Evolutionary conservation across 2,113 vertebrate genomes (phyloP).

Genomic region (cattle (Bos taurus)): DNA sequence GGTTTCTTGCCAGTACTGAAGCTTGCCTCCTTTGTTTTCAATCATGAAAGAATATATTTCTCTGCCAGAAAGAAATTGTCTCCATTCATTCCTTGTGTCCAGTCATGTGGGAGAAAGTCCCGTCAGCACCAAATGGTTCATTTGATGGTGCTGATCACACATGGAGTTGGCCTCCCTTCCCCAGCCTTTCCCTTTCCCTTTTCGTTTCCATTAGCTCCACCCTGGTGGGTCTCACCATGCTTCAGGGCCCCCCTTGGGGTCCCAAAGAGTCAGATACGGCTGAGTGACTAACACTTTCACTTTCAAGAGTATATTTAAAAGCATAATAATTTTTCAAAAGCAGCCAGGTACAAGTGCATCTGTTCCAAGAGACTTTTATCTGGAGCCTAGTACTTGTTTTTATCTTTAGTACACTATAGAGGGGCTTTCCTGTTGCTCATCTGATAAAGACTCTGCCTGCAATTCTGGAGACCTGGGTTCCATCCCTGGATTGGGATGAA

Average conservation of each 20-base stretch:
- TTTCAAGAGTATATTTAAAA: not conserved
- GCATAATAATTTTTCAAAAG: not conserved
- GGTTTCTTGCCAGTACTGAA: not conserved
- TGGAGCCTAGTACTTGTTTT: not conserved
- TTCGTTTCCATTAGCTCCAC: rapidly evolving
- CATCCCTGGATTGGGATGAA: not conserved
- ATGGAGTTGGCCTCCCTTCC: not conserved
- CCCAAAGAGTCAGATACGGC: not conserved
- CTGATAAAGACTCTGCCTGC: not conserved
- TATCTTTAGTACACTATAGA: not conserved
- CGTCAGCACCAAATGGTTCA: not conserved
- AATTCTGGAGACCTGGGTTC: not conserved
- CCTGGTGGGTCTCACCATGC: not conserved
- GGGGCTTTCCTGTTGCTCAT: not conserved
- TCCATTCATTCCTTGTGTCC: not conserved
- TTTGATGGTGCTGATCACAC: not conserved
- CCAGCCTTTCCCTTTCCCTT: not conserved
- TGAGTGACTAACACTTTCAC: not conserved
- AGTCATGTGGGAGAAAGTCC: not conserved
- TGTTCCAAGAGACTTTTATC: not conserved
- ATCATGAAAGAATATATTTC: not conserved
- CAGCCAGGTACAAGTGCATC: not conserved
- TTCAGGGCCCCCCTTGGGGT: not conserved
- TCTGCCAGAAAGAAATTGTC: not conserved
- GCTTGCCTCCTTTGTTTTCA: not conserved